Conservation (phyloP, 64 coral and sea anemone species). For the Anthopleura sola region DNA sequence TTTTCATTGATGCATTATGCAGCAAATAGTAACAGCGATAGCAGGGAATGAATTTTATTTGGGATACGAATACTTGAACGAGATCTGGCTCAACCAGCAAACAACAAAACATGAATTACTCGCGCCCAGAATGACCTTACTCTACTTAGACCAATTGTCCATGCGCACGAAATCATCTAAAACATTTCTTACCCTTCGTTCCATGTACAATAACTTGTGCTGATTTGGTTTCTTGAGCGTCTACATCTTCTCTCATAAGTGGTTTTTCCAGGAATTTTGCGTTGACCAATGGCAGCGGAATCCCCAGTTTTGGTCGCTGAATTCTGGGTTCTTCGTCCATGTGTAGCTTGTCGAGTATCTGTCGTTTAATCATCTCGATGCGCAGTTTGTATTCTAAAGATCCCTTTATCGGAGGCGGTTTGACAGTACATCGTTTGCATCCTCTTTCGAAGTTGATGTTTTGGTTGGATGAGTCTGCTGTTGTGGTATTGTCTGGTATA, state of each 20-base stretch:
- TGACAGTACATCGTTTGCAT: not conserved
- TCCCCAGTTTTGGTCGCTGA: not conserved
- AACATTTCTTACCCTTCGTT: slow-evolving; percentile 20
- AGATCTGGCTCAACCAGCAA: not conserved
- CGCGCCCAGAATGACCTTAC: slow-evolving; percentile 2
- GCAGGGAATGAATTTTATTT: not conserved
- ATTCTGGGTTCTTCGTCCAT: slow-evolving; percentile 15
- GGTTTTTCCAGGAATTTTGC: slow-evolving; percentile 20
- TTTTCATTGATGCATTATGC: not conserved
- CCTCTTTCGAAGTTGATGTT: not conserved
- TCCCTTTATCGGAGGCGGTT: not conserved
- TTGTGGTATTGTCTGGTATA: slow-evolving; percentile 10
- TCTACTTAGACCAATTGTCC: not conserved
- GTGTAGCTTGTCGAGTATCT: slow-evolving; percentile 13
- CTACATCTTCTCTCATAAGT: not conserved
- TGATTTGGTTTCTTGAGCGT: not conserved
- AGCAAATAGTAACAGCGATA: not conserved
- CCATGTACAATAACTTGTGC: not conserved
- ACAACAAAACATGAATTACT: not conserved
- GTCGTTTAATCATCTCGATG: slow-evolving; percentile 22
- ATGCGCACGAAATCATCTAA: not conserved
- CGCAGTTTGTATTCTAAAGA: slow-evolving; percentile 20
- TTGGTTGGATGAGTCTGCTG: not conserved
- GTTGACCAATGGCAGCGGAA: slow-evolving; percentile 3
- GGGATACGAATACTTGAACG: not conserved